These are phyloP conservation scores for Streptopelia turtur DNA, from an alignment of 2,797 vertebrate species.

Conservation along the genomic window DNA sequence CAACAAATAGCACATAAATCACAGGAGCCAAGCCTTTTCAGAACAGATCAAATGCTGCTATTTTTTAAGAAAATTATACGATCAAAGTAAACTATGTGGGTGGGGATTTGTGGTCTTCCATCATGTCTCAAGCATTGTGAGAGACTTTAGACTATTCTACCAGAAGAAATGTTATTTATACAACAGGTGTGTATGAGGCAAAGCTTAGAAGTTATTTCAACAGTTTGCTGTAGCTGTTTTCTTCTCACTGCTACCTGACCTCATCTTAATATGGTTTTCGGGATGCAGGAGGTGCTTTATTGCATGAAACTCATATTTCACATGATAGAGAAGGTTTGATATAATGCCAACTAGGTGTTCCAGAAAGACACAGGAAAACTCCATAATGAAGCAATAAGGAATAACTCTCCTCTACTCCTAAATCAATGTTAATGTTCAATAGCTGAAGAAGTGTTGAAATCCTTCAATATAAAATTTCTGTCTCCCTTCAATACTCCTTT, in stretches of 20 bases:
- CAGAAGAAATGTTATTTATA: background rate
- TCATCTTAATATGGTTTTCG: constrained; percentile 2
- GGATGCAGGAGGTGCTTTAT: background rate
- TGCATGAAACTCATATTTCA: background rate
- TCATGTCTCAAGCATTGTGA: background rate
- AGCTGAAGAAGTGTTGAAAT: background rate
- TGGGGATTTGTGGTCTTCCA: background rate
- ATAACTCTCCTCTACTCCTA: background rate
- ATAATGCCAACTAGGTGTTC: background rate
- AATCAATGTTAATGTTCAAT: background rate
- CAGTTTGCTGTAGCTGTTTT: background rate
- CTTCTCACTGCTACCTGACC: background rate
- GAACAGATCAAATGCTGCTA: background rate
- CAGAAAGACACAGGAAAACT: background rate
- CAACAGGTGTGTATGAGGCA: background rate
- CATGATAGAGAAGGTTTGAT: background rate
- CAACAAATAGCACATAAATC: background rate
- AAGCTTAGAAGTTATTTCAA: background rate
- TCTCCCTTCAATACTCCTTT: background rate
- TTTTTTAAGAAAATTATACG: background rate
- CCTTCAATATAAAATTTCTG: background rate
- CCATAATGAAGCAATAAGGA: background rate
- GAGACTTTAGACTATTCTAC: background rate
- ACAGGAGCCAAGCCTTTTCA: background rate
- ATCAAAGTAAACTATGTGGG: background rate